Evolutionary conservation across 2,888 invertebrate species (phyloP), one percentile per base, ranked within the genome.

Genomic region (Aromia moschata): DNA sequence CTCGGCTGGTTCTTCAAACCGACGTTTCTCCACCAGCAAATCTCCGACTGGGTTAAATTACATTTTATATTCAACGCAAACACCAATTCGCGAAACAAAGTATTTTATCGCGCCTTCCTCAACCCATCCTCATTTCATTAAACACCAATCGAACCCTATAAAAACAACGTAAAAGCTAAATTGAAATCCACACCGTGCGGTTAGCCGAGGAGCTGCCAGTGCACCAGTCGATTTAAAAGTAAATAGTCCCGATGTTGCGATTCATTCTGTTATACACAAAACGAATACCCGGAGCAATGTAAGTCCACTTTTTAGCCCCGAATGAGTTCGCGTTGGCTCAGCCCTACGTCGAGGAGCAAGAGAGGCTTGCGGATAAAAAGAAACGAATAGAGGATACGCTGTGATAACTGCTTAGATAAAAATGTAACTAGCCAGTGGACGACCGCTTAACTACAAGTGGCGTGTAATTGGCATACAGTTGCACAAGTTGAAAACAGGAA

Each of bases 111-210:
- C 62, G 20, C n/a, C n/a, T 33, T 43, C 47, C 43, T 46, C 51
- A 54, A 47, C 47, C 51, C 17, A 57, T 57, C 62, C 52, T 31
- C 59, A 55, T 63, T 63, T 60, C 57, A 63, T 63, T 63, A 55
- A 63, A 51, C 62, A 55, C 44, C 59, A 59, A 60, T 60, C 57
- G 62, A 63, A 54, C 30, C 45, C 43, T 37, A 54, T 55, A 60
- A 59, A 53, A 59, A 33, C 41, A 20, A 12, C 41, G 43, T 45
- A 54, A 62, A 59, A 62, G 52, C 51, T 45, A 52, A 63, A 63
- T 63, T 46, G 62, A 55, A 63, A 18, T 41, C 49, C 54, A 33
- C 38, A 31, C 20, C 49, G 11, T 45, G 51, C 49, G 30, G 25
- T 38, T 38, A 17, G 16, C 18, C 31, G 38, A 45, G 16, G 20